A percentile compares a stretch with the other conserved stretches of the same genome.
Evolutionary conservation across 2,888 invertebrate genomes (phyloP).

Genomic region (Prostheceraeus crozeri): DNA sequence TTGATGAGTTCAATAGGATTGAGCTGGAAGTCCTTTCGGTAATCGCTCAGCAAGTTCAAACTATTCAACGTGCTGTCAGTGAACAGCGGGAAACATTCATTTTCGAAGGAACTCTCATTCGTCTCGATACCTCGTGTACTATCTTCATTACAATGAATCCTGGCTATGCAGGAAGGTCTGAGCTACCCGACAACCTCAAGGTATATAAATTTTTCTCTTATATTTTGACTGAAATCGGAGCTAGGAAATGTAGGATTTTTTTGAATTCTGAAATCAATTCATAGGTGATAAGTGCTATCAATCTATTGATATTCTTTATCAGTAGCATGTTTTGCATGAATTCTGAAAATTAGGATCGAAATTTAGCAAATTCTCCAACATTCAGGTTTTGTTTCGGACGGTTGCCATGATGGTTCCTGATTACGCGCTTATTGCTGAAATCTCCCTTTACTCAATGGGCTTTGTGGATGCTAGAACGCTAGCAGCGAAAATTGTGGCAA

Average conservation of each 20-base stretch:
- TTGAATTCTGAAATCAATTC: too few species aligned
- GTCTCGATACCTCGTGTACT: constrained; percentile 55
- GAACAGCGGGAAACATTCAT: constrained; percentile 51
- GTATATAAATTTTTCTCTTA: constrained; percentile 41
- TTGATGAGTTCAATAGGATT: constrained; percentile 58
- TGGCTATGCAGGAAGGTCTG: constrained; percentile 45
- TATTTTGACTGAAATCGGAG: too few species aligned
- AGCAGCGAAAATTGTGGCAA: constrained; percentile 55
- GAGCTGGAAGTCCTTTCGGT: constrained; percentile 57
- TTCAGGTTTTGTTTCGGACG: constrained; percentile 55
- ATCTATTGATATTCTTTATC: too few species aligned
- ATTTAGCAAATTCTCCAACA: too few species aligned
- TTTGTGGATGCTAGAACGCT: constrained; percentile 53
- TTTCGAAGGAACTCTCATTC: constrained; percentile 55
- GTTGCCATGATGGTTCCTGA: constrained; percentile 58
- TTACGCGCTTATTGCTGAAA: constrained; percentile 56
- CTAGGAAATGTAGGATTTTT: too few species aligned
- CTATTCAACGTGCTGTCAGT: constrained; percentile 55
- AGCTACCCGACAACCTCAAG: constrained; percentile 57
- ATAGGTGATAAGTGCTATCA: too few species aligned
- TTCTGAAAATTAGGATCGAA: too few species aligned
- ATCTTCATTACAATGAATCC: constrained; percentile 58
- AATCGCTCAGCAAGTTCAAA: constrained; percentile 55
- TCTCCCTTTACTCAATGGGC: constrained; percentile 57
- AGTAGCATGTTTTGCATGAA: too few species aligned